Conservation (phyloP, 2,113 vertebrate species). For the Rousettus leschenaultii region DNA sequence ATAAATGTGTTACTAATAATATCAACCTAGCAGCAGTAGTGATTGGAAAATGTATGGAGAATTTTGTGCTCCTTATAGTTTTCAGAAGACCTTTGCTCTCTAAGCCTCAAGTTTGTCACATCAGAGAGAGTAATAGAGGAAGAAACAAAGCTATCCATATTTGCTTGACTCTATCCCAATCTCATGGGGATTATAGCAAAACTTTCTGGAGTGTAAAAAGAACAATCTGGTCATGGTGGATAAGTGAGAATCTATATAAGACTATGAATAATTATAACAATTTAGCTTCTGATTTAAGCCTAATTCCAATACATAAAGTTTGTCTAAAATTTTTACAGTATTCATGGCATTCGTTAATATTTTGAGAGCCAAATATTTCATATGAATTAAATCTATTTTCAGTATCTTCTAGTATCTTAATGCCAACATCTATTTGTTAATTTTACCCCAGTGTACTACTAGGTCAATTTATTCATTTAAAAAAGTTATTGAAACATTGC, state of each 20-base stretch:
- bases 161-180: not conserved
- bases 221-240: not conserved
- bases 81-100: not conserved
- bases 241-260: not conserved
- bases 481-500: not conserved
- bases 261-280: not conserved
- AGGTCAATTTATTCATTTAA: not conserved
- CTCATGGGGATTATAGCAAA: not conserved
- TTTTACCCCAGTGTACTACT: not conserved
- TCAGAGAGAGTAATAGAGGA: not conserved
- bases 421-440: not conserved
- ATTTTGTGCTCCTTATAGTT: not conserved
- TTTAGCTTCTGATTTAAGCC: not conserved
- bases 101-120: not conserved
- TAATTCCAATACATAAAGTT: not conserved
- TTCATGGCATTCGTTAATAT: not conserved
- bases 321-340: not conserved
- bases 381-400: not conserved
- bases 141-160: not conserved
- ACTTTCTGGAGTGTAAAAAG: not conserved
- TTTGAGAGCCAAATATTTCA: not conserved
- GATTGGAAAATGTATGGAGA: not conserved
- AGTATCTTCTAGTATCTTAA: not conserved
- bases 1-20: not conserved
- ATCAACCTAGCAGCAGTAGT: not conserved